A percentile compares a stretch with the other conserved stretches of the same genome.
Conservation (phyloP, 1,140 invertebrate genomes). For the Tetragonula clypearis region DNA sequence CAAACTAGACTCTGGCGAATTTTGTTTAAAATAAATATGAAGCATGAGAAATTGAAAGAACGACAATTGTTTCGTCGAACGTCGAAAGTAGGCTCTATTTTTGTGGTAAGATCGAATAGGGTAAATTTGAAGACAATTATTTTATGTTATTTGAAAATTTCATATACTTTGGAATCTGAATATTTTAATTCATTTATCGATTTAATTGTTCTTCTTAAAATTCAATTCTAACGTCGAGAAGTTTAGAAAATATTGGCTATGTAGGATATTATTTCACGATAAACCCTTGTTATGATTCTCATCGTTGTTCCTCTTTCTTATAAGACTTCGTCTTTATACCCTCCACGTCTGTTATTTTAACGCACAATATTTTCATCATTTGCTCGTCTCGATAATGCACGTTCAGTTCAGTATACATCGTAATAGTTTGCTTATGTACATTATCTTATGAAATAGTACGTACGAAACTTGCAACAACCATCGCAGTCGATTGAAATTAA, state of each 20-base stretch:
- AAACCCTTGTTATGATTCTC: slow-evolving; percentile 3
- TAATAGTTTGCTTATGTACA: background rate
- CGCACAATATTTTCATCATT: slow-evolving; percentile 14
- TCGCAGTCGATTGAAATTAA: background rate
- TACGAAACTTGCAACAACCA: background rate
- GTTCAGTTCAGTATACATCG: background rate
- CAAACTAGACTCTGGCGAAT: too few relatives aligned
- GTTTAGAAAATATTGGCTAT: background rate
- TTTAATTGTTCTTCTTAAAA: background rate
- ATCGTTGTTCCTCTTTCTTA: slow-evolving; percentile 3
- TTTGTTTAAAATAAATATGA: too few relatives aligned
- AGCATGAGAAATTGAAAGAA: too few relatives aligned
- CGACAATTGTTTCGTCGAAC: too few relatives aligned
- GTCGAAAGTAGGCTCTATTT: too few relatives aligned
- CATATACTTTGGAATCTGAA: too few relatives aligned
- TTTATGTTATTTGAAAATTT: too few relatives aligned
- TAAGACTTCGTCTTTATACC: background rate
- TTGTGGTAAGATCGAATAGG: too few relatives aligned
- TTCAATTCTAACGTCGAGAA: background rate
- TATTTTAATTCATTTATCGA: too few relatives aligned
- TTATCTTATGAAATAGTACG: background rate
- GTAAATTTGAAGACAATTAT: too few relatives aligned
- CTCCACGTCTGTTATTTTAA: background rate
- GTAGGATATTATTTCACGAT: background rate
- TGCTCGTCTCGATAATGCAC: background rate